phyloP scores from a whole-genome alignment of 1,140 invertebrate genomes.

The Rhyzopertha dominica region DNA sequence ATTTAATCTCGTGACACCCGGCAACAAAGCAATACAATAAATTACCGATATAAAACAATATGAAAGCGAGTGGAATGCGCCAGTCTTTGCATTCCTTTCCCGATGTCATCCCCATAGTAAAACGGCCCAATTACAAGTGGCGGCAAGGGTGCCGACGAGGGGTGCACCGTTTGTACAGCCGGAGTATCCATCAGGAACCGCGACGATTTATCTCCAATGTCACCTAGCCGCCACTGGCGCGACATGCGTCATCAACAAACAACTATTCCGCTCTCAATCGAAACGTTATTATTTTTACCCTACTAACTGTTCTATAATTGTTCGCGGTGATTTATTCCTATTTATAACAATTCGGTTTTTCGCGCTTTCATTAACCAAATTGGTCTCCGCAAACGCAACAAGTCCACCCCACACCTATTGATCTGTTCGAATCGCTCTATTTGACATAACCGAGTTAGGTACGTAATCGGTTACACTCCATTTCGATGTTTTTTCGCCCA shows the following conservation, averaged over 20 bases:
- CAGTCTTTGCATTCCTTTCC: conserved; percentile 40
- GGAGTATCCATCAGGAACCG: conserved; percentile 25
- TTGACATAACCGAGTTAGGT: too few relatives aligned
- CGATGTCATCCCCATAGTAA: conserved; percentile 23
- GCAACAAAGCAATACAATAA: conserved; percentile 42
- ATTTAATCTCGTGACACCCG: conserved; percentile 40
- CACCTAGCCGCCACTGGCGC: conserved; percentile 23
- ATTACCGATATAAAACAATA: conserved; percentile 45
- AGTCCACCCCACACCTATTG: too few relatives aligned
- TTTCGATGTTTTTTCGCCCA: too few relatives aligned
- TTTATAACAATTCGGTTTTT: too few relatives aligned
- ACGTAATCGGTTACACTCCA: too few relatives aligned
- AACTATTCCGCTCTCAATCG: conserved; percentile 30
- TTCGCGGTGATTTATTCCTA: too few relatives aligned
- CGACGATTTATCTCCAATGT: conserved; percentile 31
- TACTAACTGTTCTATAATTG: too few relatives aligned
- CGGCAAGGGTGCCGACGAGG: conserved; percentile 7
- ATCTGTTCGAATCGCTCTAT: too few relatives aligned
- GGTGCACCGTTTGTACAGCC: background rate
- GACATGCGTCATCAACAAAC: conserved; percentile 33
- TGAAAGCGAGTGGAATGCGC: conserved; percentile 37
- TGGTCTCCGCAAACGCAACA: too few relatives aligned
- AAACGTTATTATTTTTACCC: too few relatives aligned
- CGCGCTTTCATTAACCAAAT: too few relatives aligned
- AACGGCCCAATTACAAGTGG: conserved; percentile 23